A percentile compares a stretch with the other conserved stretches of the same genome.
Evolutionary conservation across 2,888 invertebrate genomes (phyloP).

Genomic region (Rhaphigaster nebulosa): DNA sequence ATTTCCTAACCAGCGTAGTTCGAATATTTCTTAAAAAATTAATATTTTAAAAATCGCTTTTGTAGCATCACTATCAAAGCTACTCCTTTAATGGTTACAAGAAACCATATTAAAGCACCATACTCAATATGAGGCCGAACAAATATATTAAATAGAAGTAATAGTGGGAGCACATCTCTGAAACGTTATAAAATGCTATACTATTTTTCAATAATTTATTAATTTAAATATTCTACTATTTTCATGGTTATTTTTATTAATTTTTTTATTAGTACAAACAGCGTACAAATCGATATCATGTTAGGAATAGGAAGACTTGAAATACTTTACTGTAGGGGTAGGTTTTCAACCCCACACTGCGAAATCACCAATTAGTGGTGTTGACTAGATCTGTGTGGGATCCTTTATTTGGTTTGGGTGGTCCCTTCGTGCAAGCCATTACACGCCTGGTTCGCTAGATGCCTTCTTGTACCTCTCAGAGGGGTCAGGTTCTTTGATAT

Average conservation of each 20-base stretch:
- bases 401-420: conserved; percentile 2
- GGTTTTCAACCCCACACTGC: not conserved
- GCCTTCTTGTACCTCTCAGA: not conserved
- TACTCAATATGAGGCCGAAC: too few relatives aligned
- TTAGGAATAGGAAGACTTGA: not conserved
- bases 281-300: not conserved
- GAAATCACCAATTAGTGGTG: conserved; percentile 26
- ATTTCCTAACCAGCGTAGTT: too few relatives aligned
- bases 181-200: too few relatives aligned
- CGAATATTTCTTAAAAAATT: too few relatives aligned
- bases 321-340: not conserved
- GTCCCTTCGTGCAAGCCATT: not conserved
- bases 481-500: not conserved
- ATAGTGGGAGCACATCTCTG: too few relatives aligned
- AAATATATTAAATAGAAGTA: too few relatives aligned
- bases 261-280: not conserved
- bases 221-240: too few relatives aligned
- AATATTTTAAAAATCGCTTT: too few relatives aligned
- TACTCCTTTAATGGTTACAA: too few relatives aligned
- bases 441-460: not conserved
- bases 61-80: too few relatives aligned
- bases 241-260: not conserved
- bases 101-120: too few relatives aligned
- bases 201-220: too few relatives aligned
- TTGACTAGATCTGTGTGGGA: not conserved